phyloP scores from a whole-genome alignment of 2,113 vertebrate genomes.

The Salvator merianae region DNA sequence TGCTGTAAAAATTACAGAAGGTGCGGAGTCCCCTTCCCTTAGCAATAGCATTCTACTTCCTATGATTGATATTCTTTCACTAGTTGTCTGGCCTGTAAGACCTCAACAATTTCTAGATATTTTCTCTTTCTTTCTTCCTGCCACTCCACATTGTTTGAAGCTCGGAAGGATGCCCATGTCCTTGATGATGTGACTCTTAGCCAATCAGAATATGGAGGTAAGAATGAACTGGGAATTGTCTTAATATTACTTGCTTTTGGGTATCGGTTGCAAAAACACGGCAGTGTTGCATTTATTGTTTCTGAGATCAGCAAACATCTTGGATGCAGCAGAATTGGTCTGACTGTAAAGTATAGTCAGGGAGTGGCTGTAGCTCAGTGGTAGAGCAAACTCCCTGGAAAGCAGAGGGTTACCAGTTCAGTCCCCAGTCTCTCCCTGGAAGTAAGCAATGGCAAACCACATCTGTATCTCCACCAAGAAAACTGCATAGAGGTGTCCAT shows the following conservation, averaged over 20 bases:
- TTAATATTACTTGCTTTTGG: neutral
- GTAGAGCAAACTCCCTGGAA: too few species aligned
- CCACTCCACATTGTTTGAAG: conserved; percentile 63
- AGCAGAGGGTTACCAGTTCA: too few species aligned
- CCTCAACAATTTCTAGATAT: conserved; percentile 35
- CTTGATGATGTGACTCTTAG: conserved; percentile 84
- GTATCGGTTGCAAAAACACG: neutral
- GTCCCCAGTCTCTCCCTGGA: too few species aligned
- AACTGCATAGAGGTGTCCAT: too few species aligned
- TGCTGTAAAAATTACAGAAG: conserved; percentile 21
- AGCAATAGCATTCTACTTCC: neutral
- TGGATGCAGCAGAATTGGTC: neutral
- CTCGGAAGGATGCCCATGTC: conserved; percentile 81
- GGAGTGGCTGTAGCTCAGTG: too few species aligned
- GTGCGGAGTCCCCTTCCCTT: neutral
- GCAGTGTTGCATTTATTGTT: neutral
- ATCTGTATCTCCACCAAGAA: too few species aligned
- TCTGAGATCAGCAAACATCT: neutral
- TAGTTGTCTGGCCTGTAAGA: conserved; percentile 7
- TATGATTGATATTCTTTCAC: neutral
- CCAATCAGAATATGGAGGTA: conserved; percentile 88
- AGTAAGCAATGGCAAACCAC: too few species aligned
- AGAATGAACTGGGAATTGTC: conserved; percentile 32
- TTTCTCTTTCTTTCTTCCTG: neutral
- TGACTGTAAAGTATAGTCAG: too few species aligned